Evolutionary conservation across 2,797 vertebrate genomes (phyloP).

Genomic region (Scyliorhinus canicula): DNA sequence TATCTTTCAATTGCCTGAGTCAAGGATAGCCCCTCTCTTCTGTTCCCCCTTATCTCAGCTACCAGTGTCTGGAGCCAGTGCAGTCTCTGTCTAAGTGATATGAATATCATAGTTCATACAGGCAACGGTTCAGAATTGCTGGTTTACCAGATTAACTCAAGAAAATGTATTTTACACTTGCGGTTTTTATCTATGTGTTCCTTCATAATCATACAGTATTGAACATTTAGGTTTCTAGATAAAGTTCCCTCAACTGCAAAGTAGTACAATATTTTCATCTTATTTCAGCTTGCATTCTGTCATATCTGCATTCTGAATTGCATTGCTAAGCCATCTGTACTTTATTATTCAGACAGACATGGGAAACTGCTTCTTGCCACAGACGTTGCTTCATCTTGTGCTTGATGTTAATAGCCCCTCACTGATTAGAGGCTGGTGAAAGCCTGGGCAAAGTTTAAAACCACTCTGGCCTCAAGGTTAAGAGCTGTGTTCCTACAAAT

Average conservation of each 20-base stretch:
- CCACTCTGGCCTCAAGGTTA: neutral
- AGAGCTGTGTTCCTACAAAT: neutral
- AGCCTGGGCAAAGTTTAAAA: neutral
- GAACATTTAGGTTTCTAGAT: neutral
- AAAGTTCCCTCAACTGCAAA: neutral
- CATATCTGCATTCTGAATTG: neutral
- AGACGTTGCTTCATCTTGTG: neutral
- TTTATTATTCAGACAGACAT: conserved; percentile 45
- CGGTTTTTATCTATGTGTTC: neutral
- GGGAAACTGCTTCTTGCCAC: conserved; percentile 45
- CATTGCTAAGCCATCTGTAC: conserved; percentile 51
- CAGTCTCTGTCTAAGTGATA: conserved; percentile 14
- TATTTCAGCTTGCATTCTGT: neutral
- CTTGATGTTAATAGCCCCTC: neutral
- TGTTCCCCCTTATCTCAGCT: conserved; percentile 63
- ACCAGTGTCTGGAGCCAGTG: conserved; percentile 47
- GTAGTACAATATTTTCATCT: neutral
- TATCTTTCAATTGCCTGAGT: conserved; percentile 19
- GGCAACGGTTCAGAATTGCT: neutral
- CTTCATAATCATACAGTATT: neutral
- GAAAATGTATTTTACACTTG: conserved; percentile 20
- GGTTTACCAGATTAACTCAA: conserved; percentile 13
- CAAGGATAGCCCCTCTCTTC: conserved; percentile 47
- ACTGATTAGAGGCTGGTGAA: neutral
- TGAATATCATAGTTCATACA: neutral